Base-by-base conservation (phyloP, 2,888 invertebrate species). In the Desoria tigrina region DNA sequence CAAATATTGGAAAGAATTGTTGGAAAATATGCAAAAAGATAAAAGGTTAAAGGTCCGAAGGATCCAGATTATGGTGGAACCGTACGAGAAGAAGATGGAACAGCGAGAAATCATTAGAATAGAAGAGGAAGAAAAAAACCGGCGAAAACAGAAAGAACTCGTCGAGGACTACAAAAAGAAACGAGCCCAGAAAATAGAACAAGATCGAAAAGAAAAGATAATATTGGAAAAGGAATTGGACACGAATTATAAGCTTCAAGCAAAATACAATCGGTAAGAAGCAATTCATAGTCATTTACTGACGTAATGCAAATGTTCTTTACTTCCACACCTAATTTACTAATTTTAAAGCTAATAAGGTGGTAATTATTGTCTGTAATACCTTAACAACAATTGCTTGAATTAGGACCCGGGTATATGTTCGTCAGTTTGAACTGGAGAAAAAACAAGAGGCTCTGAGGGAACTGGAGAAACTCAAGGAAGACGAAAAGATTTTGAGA, bases 1-100 rank as follows among this genome's bases (percentile, higher is more conserved):
- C 50, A 39, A 61, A n/a, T 63, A 70, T 28, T 76, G 74, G 74
- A 59, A 65, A n/a, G 50, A 58, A 1, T 50, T 56, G 1, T 37
- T 76, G 26, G 67, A 69, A 16, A 66, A 67, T 21, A 65, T 71
- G 63, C 39, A 72, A 37, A 49, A 66, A 6, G 70, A 65, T 9
- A 73, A 69, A 23, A 42, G 66, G 21, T 65, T 61, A 42, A 62
- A 65, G 42, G 42, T 73, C 6, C 54, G 65, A 21, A 42, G 65
- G 9, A 53, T 76, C 1, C 49, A 65, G 28, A 57, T 68, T 1
- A 28, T 71, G 32, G 63, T 66, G 9, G 69, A 72, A 37, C 74
- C 76, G 11, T 45, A 63, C 27, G 71, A 69, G 37, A 62, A 64
- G n/a, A 53, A 55, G 28, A 16, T 45, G 16, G 50, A 66, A 61